These are phyloP conservation scores for Caerostris darwini DNA, from an alignment of 1,140 invertebrate genomes.

Conservation along the genomic window DNA sequence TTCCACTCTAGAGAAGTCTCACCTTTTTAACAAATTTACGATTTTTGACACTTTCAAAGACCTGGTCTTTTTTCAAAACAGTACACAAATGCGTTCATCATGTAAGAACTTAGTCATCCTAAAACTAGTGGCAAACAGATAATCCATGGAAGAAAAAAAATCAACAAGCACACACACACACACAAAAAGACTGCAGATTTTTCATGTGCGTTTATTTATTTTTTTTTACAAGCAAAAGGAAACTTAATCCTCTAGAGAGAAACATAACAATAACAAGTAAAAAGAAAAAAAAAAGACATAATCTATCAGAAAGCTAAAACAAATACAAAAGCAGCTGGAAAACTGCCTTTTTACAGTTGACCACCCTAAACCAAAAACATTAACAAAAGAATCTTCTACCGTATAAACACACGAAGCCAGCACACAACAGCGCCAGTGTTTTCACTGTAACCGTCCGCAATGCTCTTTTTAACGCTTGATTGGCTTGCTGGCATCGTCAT, in stretches of 20 bases:
- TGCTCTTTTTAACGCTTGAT: conserved; percentile 33
- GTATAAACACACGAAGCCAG: not conserved
- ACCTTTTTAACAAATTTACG: too few species aligned
- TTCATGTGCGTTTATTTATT: not conserved
- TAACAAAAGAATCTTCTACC: not conserved
- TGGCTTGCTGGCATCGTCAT: conserved; percentile 1
- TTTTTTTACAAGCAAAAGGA: not conserved
- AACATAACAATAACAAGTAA: not conserved
- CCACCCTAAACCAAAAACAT: not conserved
- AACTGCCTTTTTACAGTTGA: not conserved
- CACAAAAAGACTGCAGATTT: not conserved
- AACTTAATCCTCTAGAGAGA: not conserved
- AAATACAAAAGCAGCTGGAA: not conserved
- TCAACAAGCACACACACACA: not conserved
- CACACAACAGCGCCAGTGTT: not conserved
- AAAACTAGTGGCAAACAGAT: not conserved
- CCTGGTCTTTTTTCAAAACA: not conserved
- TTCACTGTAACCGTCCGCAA: not conserved
- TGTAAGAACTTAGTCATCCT: not conserved
- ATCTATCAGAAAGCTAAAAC: conserved; percentile 16
- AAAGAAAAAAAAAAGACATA: not conserved
- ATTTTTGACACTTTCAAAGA: too few species aligned
- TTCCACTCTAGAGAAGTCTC: too few species aligned
- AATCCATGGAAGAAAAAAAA: not conserved
- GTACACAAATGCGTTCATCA: not conserved